These are phyloP conservation scores for Periophthalmus magnuspinnatus DNA, from an alignment of 2,797 vertebrate genomes.

Conservation along the genomic window DNA sequence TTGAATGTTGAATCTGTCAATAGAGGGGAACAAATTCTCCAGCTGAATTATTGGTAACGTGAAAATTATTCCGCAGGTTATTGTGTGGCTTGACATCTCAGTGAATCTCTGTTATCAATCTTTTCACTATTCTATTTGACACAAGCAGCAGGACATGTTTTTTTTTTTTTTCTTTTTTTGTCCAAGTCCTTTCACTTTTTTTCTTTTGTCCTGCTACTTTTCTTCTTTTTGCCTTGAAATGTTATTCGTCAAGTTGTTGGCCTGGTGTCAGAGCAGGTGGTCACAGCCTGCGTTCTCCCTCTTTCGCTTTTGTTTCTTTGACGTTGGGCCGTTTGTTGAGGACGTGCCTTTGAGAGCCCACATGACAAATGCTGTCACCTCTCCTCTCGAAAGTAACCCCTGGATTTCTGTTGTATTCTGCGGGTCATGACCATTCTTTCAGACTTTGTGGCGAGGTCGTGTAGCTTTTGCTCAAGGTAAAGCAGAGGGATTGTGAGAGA, in stretches of 20 bases:
- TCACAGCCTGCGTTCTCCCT: constrained; percentile 42
- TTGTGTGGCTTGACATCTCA: neutral
- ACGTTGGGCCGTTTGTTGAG: constrained; percentile 47
- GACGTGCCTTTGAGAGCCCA: constrained; percentile 31
- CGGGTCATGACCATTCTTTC: constrained; percentile 26
- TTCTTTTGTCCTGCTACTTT: constrained; percentile 3
- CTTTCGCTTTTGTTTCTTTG: constrained; percentile 42
- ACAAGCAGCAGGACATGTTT: neutral
- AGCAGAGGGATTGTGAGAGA: neutral
- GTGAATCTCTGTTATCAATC: neutral
- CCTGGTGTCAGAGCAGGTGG: constrained; percentile 39
- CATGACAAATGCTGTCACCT: constrained; percentile 29
- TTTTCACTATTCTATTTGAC: neutral
- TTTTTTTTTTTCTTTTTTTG: neutral
- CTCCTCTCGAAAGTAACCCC: constrained; percentile 22
- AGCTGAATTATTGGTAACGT: neutral
- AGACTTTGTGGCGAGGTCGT: constrained; percentile 13
- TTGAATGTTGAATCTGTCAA: neutral
- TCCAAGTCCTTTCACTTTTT: neutral
- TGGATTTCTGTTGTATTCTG: constrained; percentile 32
- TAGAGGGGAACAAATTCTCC: neutral
- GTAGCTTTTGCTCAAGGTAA: constrained; percentile 15
- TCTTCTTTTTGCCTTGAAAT: constrained; percentile 22
- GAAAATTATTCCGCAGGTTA: too few relatives aligned
- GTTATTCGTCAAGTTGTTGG: constrained; percentile 31